Conservation (phyloP, 2,888 invertebrate genomes). For the Leptinotarsa peninsularis region DNA sequence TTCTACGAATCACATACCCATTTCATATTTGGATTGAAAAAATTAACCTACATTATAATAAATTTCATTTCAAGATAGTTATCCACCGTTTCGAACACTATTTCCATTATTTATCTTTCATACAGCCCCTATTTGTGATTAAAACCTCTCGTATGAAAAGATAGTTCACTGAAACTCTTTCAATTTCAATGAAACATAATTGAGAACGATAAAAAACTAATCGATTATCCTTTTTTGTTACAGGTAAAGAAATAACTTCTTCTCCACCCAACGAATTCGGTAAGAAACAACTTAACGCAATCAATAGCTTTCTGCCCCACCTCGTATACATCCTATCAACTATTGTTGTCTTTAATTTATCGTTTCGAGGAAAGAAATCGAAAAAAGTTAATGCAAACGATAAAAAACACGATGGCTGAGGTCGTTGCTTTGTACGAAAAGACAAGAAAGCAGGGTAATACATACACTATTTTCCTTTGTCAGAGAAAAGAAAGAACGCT, state of each 20-base stretch:
- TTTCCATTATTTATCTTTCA: too few species aligned
- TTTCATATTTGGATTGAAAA: too few species aligned
- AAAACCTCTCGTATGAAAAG: too few species aligned
- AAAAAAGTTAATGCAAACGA: constrained; percentile 37
- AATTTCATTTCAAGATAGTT: too few species aligned
- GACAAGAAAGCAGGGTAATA: constrained; percentile 40
- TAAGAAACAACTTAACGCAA: constrained; percentile 29
- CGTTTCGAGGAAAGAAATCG: constrained; percentile 24
- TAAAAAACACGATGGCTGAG: constrained; percentile 24
- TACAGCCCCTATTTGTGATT: too few species aligned
- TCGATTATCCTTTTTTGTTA: constrained; percentile 26
- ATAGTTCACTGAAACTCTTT: neutral
- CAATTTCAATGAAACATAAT: neutral
- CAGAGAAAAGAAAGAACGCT: neutral
- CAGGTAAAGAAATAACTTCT: constrained; percentile 24
- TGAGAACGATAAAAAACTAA: neutral
- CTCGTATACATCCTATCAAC: constrained; percentile 25
- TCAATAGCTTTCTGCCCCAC: constrained; percentile 17
- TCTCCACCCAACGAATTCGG: neutral
- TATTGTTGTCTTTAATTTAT: constrained; percentile 37
- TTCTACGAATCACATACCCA: too few species aligned
- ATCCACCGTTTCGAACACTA: too few species aligned
- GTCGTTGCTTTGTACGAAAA: constrained; percentile 38
- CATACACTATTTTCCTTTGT: constrained; percentile 38
- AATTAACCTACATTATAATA: too few species aligned